Percentiles rank a stretch among this genome's conserved stretches.
Conservation (phyloP, 2,888 invertebrate genomes). For the Aspidapion aeneum region DNA sequence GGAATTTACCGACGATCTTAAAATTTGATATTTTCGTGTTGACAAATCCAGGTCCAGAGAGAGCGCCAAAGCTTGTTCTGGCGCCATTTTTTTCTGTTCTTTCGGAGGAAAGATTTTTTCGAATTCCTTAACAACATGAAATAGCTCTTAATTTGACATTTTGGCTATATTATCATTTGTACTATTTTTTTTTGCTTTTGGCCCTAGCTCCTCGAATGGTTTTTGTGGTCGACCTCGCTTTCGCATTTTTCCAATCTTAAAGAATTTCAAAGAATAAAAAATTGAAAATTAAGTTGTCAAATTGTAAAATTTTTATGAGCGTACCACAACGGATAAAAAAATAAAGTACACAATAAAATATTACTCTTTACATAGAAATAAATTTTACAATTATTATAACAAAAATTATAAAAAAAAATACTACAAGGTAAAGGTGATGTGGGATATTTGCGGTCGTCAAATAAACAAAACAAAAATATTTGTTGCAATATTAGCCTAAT, state of each 20-base stretch:
- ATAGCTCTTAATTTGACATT: background rate
- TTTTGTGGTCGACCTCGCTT: background rate
- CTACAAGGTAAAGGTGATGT: background rate
- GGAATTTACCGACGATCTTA: background rate
- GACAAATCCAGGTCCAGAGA: background rate
- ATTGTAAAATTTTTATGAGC: background rate
- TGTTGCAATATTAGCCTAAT: background rate
- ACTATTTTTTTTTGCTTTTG: background rate
- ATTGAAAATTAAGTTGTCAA: background rate
- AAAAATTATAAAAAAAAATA: background rate
- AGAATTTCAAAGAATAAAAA: background rate
- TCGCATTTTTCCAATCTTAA: background rate
- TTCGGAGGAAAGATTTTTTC: background rate
- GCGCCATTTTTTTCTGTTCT: background rate
- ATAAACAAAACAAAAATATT: background rate
- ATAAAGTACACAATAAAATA: background rate
- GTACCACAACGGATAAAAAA: background rate
- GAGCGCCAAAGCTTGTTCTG: background rate
- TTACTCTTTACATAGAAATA: background rate
- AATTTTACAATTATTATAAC: background rate
- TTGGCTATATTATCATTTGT: background rate
- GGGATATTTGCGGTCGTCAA: background rate
- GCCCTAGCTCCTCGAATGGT: background rate
- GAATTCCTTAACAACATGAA: background rate
- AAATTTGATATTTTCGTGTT: background rate